phyloP scores from a whole-genome alignment of 64 coral and sea anemone genomes.

The Orbicella faveolata region DNA sequence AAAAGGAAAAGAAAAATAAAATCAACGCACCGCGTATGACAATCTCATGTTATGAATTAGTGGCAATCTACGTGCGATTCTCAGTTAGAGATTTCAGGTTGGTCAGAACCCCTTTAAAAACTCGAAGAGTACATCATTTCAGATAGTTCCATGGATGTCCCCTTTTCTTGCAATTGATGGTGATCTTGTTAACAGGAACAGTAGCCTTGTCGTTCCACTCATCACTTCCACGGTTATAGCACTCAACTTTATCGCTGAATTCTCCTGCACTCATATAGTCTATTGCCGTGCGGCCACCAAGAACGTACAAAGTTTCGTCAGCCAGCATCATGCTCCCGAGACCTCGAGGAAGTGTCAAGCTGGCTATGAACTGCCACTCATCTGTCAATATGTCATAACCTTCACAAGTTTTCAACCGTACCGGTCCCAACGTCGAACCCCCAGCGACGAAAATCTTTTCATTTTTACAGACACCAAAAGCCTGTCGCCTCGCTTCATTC shows the following conservation, averaged over 20 bases:
- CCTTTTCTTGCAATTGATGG: too few relatives aligned
- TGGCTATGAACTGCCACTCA: not conserved
- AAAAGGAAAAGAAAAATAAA: too few relatives aligned
- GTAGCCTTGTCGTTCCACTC: not conserved
- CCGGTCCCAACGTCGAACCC: not conserved
- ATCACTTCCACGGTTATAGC: not conserved
- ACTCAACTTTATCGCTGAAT: not conserved
- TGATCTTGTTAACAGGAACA: not conserved
- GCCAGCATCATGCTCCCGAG: not conserved
- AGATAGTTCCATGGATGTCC: too few relatives aligned
- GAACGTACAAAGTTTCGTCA: not conserved
- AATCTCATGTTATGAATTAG: too few relatives aligned
- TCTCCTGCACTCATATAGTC: not conserved
- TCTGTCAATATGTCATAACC: not conserved
- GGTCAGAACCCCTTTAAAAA: too few relatives aligned
- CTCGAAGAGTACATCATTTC: too few relatives aligned
- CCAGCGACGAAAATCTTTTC: constrained; percentile 3
- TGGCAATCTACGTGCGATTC: too few relatives aligned
- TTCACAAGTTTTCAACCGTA: not conserved
- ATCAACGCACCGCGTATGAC: too few relatives aligned
- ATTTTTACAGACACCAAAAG: not conserved
- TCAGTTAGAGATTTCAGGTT: too few relatives aligned
- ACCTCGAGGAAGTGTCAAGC: not conserved
- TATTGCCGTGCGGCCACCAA: not conserved
- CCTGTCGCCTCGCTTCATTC: not conserved